Evolutionary conservation across 2,797 vertebrate species (phyloP).

Genomic region (Benthosema pterotum): DNA sequence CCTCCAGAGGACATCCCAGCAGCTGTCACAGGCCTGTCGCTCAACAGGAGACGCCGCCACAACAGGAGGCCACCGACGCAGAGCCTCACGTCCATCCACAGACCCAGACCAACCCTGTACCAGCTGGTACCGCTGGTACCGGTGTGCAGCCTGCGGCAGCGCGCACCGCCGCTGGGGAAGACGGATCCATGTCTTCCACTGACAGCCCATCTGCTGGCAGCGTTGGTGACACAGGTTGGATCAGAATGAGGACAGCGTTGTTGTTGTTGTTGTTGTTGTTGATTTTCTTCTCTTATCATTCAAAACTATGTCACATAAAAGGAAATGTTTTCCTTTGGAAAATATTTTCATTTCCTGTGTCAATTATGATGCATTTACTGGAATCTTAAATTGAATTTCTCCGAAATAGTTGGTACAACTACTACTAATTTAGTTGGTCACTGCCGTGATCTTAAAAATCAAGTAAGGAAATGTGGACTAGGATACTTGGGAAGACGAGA

Average conservation of each 20-base stretch:
- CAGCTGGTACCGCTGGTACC: not conserved
- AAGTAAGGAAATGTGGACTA: not conserved
- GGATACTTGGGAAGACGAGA: constrained; percentile 4
- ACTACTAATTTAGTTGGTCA: no score
- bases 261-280: no score
- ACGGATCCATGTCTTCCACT: constrained; percentile 79
- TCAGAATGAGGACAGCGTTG: not conserved
- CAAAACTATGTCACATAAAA: not conserved
- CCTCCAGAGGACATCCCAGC: constrained; percentile 61
- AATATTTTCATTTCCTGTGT: no score
- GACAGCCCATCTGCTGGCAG: constrained; percentile 85
- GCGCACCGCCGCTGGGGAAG: constrained; percentile 36
- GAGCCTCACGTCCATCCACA: constrained; percentile 39
- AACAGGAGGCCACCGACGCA: constrained; percentile 60
- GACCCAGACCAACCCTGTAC: constrained; percentile 25
- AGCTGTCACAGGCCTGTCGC: constrained; percentile 46
- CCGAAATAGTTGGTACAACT: not conserved
- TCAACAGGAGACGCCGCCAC: constrained; percentile 55
- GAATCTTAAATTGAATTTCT: not conserved
- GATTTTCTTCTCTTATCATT: no score
- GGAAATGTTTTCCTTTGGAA: not conserved
- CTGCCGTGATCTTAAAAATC: not conserved
- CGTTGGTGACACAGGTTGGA: constrained; percentile 77
- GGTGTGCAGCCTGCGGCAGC: constrained; percentile 11
- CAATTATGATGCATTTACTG: no score